Conservation (phyloP, 1,140 invertebrate species). For the Saccostrea echinata region DNA sequence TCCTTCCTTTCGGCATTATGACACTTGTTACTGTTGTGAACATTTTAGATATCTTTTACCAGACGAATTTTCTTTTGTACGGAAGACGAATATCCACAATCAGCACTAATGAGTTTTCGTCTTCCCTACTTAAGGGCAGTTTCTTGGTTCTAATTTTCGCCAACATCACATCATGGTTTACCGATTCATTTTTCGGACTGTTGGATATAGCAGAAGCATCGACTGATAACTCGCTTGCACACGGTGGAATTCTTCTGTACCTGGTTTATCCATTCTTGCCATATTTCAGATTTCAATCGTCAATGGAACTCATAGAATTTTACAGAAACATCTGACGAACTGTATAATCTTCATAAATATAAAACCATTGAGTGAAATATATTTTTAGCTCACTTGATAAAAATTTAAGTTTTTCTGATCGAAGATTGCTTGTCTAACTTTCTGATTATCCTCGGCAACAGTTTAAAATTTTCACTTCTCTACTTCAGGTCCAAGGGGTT, state of each 20-base stretch:
- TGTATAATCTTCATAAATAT: too few relatives aligned
- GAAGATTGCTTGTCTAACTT: too few relatives aligned
- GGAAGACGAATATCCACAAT: background rate
- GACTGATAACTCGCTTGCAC: background rate
- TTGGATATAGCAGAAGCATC: background rate
- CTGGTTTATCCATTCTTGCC: background rate
- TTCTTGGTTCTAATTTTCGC: background rate
- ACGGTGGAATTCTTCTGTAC: background rate
- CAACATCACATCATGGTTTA: background rate
- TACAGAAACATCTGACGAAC: background rate
- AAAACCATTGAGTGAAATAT: too few relatives aligned
- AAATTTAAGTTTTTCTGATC: too few relatives aligned
- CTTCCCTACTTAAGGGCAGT: background rate
- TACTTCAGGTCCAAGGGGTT: too few relatives aligned
- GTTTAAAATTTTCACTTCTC: too few relatives aligned
- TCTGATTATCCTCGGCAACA: too few relatives aligned
- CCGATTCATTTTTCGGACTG: background rate
- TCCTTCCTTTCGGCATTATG: background rate
- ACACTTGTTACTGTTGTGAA: background rate
- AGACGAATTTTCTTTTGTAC: background rate
- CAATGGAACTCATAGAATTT: background rate
- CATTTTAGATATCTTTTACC: background rate
- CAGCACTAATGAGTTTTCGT: background rate
- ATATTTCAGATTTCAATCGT: conserved; percentile 3
- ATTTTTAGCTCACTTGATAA: too few relatives aligned